Base-by-base conservation (phyloP, 2,797 vertebrate genomes). In the Gymnodraco acuticeps region DNA sequence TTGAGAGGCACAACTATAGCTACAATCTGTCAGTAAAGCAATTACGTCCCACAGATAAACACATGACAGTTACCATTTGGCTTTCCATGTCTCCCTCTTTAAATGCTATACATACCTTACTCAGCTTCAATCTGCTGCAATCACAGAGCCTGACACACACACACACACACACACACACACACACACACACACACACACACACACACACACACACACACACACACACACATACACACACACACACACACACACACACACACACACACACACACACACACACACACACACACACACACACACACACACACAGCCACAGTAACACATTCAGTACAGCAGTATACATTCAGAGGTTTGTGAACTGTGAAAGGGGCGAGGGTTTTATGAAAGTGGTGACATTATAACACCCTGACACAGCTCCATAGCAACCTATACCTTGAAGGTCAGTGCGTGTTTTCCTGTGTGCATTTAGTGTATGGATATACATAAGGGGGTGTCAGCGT, bases 371-470 rank as follows among this genome's bases (percentile, higher is more conserved):
- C 56, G 41, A 82, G 52, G 81, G 75, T 86, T 91, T 92, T 87
- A 92, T 91, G 77, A 88, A 89, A 86, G 73, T 83, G 64, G 70
- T 82, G 86, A 79, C 90, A 92, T 93, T 89, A 89, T 89, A 88
- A 85, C 87, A 86, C 73, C 78, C 73, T 82, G 79, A 85, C 79
- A 82, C 80, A 74, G 88, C 81, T 83, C 85, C 87, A 87, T 87
- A 81, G 87, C 83, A 88, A 88, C 85, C 83, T 68, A 27, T 27
- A 51, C 45, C 73, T 77, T 91, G 87, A 93, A 93, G 91, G 90
- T 91, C 90, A 90, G 79, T 52, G 78, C 65, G 74, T 58, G 48
- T 77, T 60, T 58, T 77, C 38, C 38, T 5, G 33, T 51, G 76
- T 77, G 65, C 42, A 38, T 78, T 72, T 52, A 52, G 59, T 45